Percentiles rank a stretch among this genome's conserved stretches.
Evolutionary conservation across 2,888 invertebrate species (phyloP).

Genomic region (Myopa testacea): DNA sequence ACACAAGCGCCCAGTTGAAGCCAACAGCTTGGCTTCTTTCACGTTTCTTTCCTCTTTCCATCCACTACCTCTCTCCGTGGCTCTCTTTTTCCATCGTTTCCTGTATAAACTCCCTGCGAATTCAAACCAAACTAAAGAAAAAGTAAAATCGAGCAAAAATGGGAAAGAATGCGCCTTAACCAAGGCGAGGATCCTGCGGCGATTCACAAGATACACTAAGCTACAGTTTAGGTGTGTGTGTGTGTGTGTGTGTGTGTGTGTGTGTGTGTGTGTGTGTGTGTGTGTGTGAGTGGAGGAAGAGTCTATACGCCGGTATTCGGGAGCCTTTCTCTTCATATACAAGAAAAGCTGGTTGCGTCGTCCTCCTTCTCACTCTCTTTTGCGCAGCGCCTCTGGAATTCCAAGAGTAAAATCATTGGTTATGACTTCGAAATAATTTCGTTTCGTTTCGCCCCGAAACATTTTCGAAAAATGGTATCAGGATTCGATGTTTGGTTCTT

Average conservation of each 20-base stretch:
- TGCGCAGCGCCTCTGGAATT: background rate
- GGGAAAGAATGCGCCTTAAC: slow-evolving; percentile 16
- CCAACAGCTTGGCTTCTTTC: background rate
- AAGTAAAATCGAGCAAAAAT: background rate
- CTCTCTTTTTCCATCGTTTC: no score
- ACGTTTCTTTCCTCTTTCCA: no score
- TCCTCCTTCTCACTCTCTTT: background rate
- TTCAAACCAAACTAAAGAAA: background rate
- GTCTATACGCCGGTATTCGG: background rate
- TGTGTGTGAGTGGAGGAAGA: background rate
- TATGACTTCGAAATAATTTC: slow-evolving; percentile 43
- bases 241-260: background rate
- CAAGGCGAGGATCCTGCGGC: slow-evolving; percentile 28
- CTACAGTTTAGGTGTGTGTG: background rate
- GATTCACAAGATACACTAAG: slow-evolving; percentile 28
- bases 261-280: background rate
- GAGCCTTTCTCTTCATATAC: background rate
- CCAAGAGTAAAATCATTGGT: slow-evolving; percentile 27
- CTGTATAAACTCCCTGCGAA: background rate
- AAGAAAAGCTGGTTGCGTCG: background rate
- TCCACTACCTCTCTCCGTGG: background rate
- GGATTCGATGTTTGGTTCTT: background rate
- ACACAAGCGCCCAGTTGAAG: background rate
- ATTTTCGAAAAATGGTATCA: slow-evolving; percentile 28
- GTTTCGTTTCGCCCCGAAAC: slow-evolving; percentile 40